phyloP scores from a whole-genome alignment of 2,113 vertebrate genomes.

The Pyxicephalus adspersus region DNA sequence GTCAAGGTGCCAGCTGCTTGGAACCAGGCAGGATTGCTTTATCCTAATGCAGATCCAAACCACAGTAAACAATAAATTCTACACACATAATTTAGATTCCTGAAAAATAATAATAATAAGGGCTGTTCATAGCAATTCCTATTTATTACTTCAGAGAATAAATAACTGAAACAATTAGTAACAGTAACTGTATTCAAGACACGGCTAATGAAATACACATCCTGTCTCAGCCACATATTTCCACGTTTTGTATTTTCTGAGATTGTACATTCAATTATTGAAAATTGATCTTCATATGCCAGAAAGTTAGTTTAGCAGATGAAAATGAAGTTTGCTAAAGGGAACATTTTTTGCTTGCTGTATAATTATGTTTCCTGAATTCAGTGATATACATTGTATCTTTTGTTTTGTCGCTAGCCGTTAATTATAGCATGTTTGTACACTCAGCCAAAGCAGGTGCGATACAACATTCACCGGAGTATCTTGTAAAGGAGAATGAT shows the following conservation, averaged over 20 bases:
- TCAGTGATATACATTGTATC: conserved; percentile 11
- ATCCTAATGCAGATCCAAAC: too few relatives aligned
- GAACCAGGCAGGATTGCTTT: too few relatives aligned
- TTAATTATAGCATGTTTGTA: conserved; percentile 27
- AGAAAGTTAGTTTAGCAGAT: conserved; percentile 18
- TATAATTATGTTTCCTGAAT: conserved; percentile 29
- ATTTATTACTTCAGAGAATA: too few relatives aligned
- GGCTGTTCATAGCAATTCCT: too few relatives aligned
- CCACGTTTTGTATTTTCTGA: conserved; percentile 6
- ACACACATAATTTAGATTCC: too few relatives aligned
- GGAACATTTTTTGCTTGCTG: conserved; percentile 14
- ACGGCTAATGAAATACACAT: not conserved
- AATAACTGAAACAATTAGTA: too few relatives aligned
- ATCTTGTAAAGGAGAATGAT: not conserved
- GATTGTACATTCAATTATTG: conserved; percentile 5
- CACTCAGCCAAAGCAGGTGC: conserved; percentile 27
- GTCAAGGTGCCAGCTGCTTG: too few relatives aligned
- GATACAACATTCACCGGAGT: not conserved
- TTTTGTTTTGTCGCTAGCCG: not conserved
- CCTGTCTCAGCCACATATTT: not conserved
- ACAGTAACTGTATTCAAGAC: too few relatives aligned
- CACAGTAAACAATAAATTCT: too few relatives aligned
- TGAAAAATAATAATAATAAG: too few relatives aligned
- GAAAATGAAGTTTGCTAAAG: conserved; percentile 29
- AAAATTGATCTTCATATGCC: not conserved